phyloP scores from a whole-genome alignment of 1,140 invertebrate genomes.

The Eciton burchellii region DNA sequence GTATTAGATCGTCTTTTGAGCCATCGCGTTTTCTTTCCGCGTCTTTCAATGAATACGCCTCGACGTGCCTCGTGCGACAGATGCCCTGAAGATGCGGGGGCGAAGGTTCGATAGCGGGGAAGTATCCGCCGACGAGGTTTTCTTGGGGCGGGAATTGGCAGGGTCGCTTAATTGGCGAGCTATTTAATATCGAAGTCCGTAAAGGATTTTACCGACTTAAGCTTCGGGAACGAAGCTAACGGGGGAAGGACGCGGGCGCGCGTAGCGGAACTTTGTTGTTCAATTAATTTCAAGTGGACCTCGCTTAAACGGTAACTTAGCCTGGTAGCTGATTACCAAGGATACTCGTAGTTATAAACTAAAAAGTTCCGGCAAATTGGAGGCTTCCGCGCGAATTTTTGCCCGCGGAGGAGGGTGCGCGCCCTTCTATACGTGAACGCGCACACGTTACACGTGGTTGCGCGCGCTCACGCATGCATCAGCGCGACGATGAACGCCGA shows the following conservation, averaged over 20 bases:
- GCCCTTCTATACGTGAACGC: conserved; percentile 12
- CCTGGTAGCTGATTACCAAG: conserved; percentile 34
- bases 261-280: conserved; percentile 51
- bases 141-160: conserved; percentile 18
- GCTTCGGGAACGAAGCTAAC: conserved; percentile 23
- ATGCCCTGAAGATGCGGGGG: not conserved
- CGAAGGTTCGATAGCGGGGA: not conserved
- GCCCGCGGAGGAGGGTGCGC: conserved; percentile 2
- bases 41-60: not conserved
- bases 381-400: not conserved
- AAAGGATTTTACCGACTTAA: conserved; percentile 46
- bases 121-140: conserved; percentile 17
- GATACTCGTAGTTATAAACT: conserved; percentile 48
- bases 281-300: conserved; percentile 47
- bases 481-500: conserved; percentile 40
- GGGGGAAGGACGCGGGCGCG: too few relatives aligned
- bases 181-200: conserved; percentile 57
- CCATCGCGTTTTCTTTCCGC: not conserved
- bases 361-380: conserved; percentile 39
- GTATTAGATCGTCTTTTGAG: not conserved
- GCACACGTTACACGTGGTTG: too few relatives aligned
- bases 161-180: conserved; percentile 39
- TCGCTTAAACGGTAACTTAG: conserved; percentile 41
- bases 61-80: not conserved
- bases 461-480: conserved; percentile 20